A percentile compares a stretch with the other conserved stretches of the same genome.
phyloP scores from a whole-genome alignment of 2,797 vertebrate species.

The Spea hammondii region DNA sequence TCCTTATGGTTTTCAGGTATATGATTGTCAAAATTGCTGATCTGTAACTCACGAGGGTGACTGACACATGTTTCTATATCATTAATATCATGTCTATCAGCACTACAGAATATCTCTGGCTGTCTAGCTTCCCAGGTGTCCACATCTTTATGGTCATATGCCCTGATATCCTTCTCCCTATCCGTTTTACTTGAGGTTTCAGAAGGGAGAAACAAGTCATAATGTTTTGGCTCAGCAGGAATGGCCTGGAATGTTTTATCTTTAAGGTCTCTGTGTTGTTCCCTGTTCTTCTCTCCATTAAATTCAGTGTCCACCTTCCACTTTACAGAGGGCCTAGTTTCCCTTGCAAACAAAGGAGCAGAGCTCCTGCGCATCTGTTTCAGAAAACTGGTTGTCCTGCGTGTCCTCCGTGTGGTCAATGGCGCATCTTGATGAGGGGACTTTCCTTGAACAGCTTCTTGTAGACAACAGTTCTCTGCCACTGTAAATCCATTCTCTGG shows the following conservation, averaged over 20 bases:
- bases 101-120: background rate
- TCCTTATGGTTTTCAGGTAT: background rate
- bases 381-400: background rate
- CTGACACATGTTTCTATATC: background rate
- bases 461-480: background rate
- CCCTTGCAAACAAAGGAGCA: background rate
- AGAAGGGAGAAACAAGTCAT: background rate
- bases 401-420: slow-evolving; percentile 23
- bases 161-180: background rate
- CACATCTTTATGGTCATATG: background rate
- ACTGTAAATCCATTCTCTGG: background rate
- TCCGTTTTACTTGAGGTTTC: background rate
- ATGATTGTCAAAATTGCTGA: background rate
- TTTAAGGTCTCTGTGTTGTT: background rate
- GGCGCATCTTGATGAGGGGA: slow-evolving; percentile 1
- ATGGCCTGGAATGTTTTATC: background rate
- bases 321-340: slow-evolving; percentile 26
- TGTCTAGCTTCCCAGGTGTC: background rate
- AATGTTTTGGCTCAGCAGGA: background rate
- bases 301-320: slow-evolving; percentile 18
- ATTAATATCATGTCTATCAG: background rate
- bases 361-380: slow-evolving; percentile 49
- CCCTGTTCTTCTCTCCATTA: background rate
- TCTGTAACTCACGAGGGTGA: background rate
- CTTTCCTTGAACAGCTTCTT: rapidly evolving